These are phyloP conservation scores for Syrmaticus mikado DNA, from an alignment of 2,113 vertebrate genomes.

Conservation along the genomic window DNA sequence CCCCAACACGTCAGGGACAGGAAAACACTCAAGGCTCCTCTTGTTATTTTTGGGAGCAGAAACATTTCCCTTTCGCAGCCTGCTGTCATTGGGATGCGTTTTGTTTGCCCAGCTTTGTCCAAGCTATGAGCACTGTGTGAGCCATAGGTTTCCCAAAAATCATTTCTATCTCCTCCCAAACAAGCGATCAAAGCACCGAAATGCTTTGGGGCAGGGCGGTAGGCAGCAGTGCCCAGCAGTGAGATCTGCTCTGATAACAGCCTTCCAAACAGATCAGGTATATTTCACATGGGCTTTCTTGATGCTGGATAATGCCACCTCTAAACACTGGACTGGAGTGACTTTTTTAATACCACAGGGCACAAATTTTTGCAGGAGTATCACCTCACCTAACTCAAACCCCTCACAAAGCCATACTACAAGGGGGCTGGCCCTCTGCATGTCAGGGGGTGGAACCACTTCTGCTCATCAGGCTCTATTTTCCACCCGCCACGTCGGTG, in stretches of 20 bases:
- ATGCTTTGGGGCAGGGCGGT: neutral
- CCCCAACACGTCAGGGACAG: neutral
- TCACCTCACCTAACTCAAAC: slow-evolving; percentile 14
- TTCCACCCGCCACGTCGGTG: slow-evolving; percentile 8
- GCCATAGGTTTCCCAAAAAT: slow-evolving; percentile 11
- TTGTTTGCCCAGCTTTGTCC: neutral
- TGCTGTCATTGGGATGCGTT: neutral
- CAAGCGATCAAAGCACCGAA: neutral
- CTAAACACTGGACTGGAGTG: slow-evolving; percentile 43
- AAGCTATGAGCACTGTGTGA: neutral
- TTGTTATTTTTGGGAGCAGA: slow-evolving; percentile 34
- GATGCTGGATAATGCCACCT: slow-evolving; percentile 2
- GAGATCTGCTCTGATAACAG: slow-evolving; percentile 41
- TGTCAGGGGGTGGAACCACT: neutral
- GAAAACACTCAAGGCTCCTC: neutral
- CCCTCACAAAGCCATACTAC: neutral
- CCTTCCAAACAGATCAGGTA: slow-evolving; percentile 31
- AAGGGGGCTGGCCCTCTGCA: neutral
- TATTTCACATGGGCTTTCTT: slow-evolving; percentile 20
- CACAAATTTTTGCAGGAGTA: slow-evolving; percentile 33
- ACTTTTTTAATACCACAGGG: slow-evolving; percentile 32
- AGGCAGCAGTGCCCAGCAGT: slow-evolving; percentile 17
- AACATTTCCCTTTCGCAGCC: neutral
- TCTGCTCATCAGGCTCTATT: slow-evolving; percentile 42
- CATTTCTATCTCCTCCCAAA: slow-evolving; percentile 21